Evolutionary conservation across 2,888 invertebrate genomes (phyloP).

Genomic region (Chrysotoxum bicinctum): DNA sequence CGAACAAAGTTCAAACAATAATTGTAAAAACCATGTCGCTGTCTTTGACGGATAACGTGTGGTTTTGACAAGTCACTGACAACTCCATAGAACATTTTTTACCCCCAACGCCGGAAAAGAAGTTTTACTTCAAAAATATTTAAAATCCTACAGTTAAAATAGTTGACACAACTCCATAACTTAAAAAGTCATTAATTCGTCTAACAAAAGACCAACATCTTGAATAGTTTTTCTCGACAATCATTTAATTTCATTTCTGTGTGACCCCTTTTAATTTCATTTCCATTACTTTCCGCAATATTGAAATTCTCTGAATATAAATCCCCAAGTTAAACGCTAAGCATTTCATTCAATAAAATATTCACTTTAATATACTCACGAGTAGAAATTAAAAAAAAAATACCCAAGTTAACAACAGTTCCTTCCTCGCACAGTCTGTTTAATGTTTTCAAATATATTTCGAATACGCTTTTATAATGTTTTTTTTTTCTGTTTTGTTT

Average conservation of each 20-base stretch:
- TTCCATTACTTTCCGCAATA: not conserved
- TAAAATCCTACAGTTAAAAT: not conserved
- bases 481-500: constrained; percentile 29
- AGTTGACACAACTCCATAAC: not conserved
- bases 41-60: too few relatives aligned
- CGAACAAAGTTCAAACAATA: too few relatives aligned
- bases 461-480: constrained; percentile 20
- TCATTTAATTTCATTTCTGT: not conserved
- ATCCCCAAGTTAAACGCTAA: constrained; percentile 38
- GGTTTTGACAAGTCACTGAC: too few relatives aligned
- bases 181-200: not conserved
- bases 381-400: not conserved
- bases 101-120: too few relatives aligned
- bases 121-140: too few relatives aligned
- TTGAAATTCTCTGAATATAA: constrained; percentile 47
- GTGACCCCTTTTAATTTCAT: constrained; percentile 11
- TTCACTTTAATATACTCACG: constrained; percentile 56
- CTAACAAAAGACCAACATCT: not conserved
- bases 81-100: too few relatives aligned
- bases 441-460: constrained; percentile 44
- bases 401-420: constrained; percentile 32
- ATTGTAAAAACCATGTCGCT: too few relatives aligned
- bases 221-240: not conserved
- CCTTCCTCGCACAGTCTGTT: constrained; percentile 58
- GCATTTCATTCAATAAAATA: constrained; percentile 41